Base-by-base conservation (phyloP, 2,113 vertebrate genomes). In the Sylvilagus bachmani region DNA sequence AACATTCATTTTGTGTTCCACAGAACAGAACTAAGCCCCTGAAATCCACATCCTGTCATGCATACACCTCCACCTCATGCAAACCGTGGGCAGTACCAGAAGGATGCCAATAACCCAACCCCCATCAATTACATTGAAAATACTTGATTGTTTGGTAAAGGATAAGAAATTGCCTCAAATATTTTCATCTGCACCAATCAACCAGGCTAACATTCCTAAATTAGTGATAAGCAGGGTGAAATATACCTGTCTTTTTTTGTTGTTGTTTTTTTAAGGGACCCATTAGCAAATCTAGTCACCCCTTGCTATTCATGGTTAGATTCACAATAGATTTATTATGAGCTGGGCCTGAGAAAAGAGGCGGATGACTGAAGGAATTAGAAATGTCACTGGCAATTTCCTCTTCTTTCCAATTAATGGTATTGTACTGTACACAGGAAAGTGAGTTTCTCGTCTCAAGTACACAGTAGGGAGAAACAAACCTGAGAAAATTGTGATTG, bases 321-420 rank as follows among this genome's bases (percentile, higher is more conserved):
- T 92, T 97, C 86, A 92, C 95, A 95, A 95, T 90, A 95, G 95
- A 95, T 97, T 97, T 95, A 95, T 95, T 95, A 95, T 93, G 90
- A 96, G 79, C 83, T 89, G 69, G 67, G 79, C 79, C 83, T 33
- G 69, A 96, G 70, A 85, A 96, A 95, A 88, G 53, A 96, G 64
- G 85, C 61, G 86, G 90, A 71, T 0, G 0, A 93, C 66, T 75
- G 53, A 86, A 89, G 66, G 88, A 80, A 95, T 93, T 81, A 95
- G 90, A 96, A 94, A 94, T 94, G 86, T 97, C 97, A 95, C 88
- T 86, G 88, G 82, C 21, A 78, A 97, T 93, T 90, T 95, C 95
- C 95, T 80, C 82, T 90, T 93, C 85, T 95, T 93, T 78, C 94
- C 90, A 97, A 96, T 95, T 95, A 93, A 92, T 92, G 82, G 11